Evolutionary conservation across 2,797 vertebrate genomes (phyloP), one percentile per base, ranked within the genome.

Genomic region (Diceros bicornis): DNA sequence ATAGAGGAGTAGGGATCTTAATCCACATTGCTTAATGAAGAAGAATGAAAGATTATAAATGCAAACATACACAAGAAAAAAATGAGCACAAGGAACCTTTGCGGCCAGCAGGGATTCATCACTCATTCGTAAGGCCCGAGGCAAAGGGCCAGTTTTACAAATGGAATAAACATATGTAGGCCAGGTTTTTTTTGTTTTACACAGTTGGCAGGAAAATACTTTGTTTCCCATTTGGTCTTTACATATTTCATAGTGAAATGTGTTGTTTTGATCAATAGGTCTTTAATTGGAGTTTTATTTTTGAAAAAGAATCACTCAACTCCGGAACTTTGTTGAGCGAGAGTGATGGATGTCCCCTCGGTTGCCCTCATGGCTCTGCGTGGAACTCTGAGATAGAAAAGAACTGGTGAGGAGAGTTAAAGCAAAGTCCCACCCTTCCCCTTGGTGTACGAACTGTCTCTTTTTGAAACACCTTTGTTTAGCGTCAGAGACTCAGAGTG

Each of bases 211-310:
- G 83, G 90, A 85, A 95, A 84, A 95, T 47, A 57, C 62, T 97
- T 97, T 96, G 85, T 95, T 95, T 97, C 93, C 71, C 62, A 13
- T 94, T 97, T 94, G 93, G 84, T 97, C 93, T 97, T 98, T 91
- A 94, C 81, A 91, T 97, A 96, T 95, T 97, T 95, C 85, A 27
- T 95, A 82, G 77, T 90, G 90, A 96, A 94, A 85, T 97, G 92
- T 95, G 89, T 94, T 97, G 97, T 97, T 97, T 98, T 97, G 96
- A 97, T 95, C 96, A 97, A 41, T 95, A 85, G 83, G 85, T 93
- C 91, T 96, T 96, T 97, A 97, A 97, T 82, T 85, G 57, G 64
- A 91, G 85, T 94, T 94, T 94, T 84, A 59, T 71, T 87, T 97
- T 92, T 96, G 64, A 59, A 55, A 83, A 96, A 23, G 37, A 88